phyloP scores from a whole-genome alignment of 1,140 invertebrate genomes.

The Halictus rubicundus region DNA sequence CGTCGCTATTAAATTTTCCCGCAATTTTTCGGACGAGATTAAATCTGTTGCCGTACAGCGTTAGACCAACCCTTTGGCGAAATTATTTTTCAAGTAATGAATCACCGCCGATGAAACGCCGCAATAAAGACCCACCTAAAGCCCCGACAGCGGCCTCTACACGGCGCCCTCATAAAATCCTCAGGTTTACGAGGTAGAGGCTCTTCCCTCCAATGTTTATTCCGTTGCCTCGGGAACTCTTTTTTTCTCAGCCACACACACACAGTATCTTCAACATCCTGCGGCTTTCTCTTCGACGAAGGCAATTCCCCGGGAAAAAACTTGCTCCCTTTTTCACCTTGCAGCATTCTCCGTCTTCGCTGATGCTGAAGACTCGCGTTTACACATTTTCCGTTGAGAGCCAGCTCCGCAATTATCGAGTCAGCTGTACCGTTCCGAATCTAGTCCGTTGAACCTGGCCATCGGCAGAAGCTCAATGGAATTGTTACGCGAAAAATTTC shows the following conservation, averaged over 20 bases:
- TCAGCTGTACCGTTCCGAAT: no score
- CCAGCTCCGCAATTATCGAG: neutral
- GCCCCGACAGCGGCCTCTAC: slow-evolving; percentile 7
- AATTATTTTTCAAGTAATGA: slow-evolving; percentile 36
- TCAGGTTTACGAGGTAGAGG: slow-evolving; percentile 38
- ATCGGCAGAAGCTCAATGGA: neutral
- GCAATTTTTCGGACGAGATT: neutral
- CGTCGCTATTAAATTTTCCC: neutral
- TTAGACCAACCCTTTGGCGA: no score
- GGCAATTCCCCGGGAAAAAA: neutral
- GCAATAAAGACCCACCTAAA: slow-evolving; percentile 25
- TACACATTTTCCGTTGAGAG: no score
- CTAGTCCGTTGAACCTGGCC: no score
- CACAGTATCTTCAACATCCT: slow-evolving; percentile 6
- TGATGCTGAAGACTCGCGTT: no score
- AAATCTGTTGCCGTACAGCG: neutral
- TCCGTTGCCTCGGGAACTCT: slow-evolving; percentile 21
- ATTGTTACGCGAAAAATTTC: slow-evolving; percentile 8
- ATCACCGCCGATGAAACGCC: slow-evolving; percentile 6
- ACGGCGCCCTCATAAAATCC: slow-evolving; percentile 13
- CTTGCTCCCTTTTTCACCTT: neutral
- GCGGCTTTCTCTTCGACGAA: neutral
- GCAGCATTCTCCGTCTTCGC: neutral
- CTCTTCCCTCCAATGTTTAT: slow-evolving; percentile 31
- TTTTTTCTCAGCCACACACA: slow-evolving; percentile 8